Evolutionary conservation across 2,113 vertebrate species (phyloP).

Genomic region (Mirounga angustirostris): DNA sequence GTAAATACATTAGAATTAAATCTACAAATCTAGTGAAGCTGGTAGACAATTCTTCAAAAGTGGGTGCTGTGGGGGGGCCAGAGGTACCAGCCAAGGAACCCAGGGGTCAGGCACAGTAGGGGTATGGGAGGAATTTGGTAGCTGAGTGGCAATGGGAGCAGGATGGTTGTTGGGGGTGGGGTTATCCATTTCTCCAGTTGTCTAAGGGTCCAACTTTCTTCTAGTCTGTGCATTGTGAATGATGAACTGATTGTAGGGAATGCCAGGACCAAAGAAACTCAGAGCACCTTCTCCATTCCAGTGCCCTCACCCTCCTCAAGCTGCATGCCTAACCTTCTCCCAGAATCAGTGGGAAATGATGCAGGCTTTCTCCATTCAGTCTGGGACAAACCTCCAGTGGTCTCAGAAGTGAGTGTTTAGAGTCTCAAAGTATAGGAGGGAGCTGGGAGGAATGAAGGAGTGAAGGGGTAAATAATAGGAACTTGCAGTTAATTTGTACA

Average conservation of each 20-base stretch:
- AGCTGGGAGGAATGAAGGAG: neutral
- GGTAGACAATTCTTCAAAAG: neutral
- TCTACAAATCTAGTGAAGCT: neutral
- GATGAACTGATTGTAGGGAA: constrained; percentile 91
- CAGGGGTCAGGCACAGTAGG: neutral
- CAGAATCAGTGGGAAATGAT: constrained; percentile 91
- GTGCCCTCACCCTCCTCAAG: constrained; percentile 89
- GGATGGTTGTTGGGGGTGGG: neutral
- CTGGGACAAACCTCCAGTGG: constrained; percentile 92
- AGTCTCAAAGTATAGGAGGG: neutral
- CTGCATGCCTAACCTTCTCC: constrained; percentile 87
- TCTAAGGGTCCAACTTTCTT: neutral
- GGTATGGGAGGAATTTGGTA: neutral
- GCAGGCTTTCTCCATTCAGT: constrained; percentile 88
- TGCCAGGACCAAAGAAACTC: constrained; percentile 90
- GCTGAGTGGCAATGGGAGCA: neutral
- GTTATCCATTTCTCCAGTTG: neutral
- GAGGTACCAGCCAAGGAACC: constrained; percentile 37
- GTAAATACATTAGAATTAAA: neutral
- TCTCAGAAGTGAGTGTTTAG: constrained; percentile 90
- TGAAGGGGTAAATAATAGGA: neutral
- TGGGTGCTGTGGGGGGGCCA: neutral
- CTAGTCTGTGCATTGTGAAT: constrained; percentile 92
- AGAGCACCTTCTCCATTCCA: constrained; percentile 87
- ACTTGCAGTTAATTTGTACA: neutral